Conservation (phyloP, 2,113 vertebrate species). For the Neodontobutis hainanensis region DNA sequence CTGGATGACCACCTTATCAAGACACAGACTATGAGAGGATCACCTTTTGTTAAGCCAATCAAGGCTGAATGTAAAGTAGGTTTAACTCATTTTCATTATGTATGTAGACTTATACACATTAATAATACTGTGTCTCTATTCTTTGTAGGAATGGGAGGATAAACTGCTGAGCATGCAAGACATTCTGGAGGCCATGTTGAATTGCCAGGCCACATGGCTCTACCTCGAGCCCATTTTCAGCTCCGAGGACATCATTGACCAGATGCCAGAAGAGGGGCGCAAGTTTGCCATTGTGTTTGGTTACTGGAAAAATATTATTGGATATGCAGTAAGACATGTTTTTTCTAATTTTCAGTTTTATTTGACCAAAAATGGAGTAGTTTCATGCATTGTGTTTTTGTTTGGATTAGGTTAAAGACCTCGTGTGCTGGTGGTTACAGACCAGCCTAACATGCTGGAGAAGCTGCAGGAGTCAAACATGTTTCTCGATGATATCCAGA, state of each 20-base stretch:
- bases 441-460: constrained; percentile 85
- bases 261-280: constrained; percentile 88
- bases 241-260: constrained; percentile 88
- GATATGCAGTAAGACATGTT: constrained; percentile 81
- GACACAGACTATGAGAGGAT: constrained; percentile 89
- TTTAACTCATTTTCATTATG: background rate
- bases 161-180: constrained; percentile 88
- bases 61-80: constrained; percentile 69
- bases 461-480: constrained; percentile 84
- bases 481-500: constrained; percentile 87
- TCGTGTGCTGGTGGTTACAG: constrained; percentile 81
- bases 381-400: too few relatives aligned
- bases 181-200: constrained; percentile 88
- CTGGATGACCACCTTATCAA: constrained; percentile 90
- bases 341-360: constrained; percentile 14
- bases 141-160: constrained; percentile 79
- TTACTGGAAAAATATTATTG: constrained; percentile 72
- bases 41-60: constrained; percentile 86
- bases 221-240: constrained; percentile 90
- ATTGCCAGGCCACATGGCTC: constrained; percentile 87
- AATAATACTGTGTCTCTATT: too few relatives aligned
- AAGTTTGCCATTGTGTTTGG: constrained; percentile 84
- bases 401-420: constrained; percentile 77
- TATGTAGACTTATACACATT: too few relatives aligned
- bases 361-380: too few relatives aligned